Evolutionary conservation across 2,797 vertebrate genomes (phyloP).

Genomic region (Danio aesculapii): DNA sequence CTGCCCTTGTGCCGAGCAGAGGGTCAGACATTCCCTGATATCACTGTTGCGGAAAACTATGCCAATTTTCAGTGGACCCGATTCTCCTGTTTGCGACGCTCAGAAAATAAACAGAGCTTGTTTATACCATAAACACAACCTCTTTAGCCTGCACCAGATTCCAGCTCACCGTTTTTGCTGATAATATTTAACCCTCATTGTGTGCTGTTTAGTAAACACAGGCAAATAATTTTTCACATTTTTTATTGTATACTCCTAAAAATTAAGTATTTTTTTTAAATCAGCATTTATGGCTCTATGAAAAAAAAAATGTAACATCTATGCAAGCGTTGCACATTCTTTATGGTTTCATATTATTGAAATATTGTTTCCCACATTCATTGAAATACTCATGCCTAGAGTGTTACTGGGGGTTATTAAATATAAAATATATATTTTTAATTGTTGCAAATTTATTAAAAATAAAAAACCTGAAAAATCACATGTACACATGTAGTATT

Average conservation of each 20-base stretch:
- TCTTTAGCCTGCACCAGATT: slow-evolving; percentile 69
- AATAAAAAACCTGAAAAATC: too few relatives aligned
- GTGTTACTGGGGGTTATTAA: too few relatives aligned
- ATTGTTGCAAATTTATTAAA: too few relatives aligned
- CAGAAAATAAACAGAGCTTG: slow-evolving; percentile 66
- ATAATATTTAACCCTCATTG: slow-evolving; percentile 51
- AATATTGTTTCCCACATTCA: not conserved
- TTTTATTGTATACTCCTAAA: not conserved
- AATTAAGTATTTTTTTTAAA: not conserved
- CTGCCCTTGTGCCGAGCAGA: slow-evolving; percentile 54
- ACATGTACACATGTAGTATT: too few relatives aligned
- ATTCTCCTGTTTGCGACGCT: slow-evolving; percentile 54
- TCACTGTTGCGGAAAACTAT: slow-evolving; percentile 66
- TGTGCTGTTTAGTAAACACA: slow-evolving; percentile 52
- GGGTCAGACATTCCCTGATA: slow-evolving; percentile 63
- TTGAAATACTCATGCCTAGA: too few relatives aligned
- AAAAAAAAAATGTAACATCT: not conserved
- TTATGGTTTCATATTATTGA: not conserved
- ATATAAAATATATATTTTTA: too few relatives aligned
- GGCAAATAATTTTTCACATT: not conserved
- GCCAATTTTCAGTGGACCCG: slow-evolving; percentile 61
- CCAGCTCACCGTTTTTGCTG: slow-evolving; percentile 42
- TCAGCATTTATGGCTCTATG: not conserved
- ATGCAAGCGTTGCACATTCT: not conserved
- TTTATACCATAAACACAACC: slow-evolving; percentile 73